These are phyloP conservation scores for Mesocentrotus franciscanus DNA, from an alignment of 53 echinoderm and acorn worm species.

Conservation along the genomic window DNA sequence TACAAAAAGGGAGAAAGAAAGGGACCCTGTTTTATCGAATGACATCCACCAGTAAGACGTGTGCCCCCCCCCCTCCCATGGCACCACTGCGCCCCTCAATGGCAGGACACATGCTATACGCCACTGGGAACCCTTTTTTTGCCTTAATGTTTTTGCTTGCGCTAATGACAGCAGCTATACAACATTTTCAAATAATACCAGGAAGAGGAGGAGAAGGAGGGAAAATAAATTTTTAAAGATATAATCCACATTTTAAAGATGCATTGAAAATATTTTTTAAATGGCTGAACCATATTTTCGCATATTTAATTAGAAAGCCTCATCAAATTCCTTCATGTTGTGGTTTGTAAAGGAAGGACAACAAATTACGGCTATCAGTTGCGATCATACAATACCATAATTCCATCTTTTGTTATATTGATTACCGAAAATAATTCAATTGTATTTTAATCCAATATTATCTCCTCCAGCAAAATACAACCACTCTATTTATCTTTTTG, in stretches of 20 bases:
- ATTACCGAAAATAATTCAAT: slow-evolving; percentile 15
- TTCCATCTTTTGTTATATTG: neutral
- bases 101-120: too few relatives aligned
- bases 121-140: too few relatives aligned
- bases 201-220: neutral
- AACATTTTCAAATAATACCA: neutral
- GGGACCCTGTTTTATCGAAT: too few relatives aligned
- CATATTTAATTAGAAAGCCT: neutral
- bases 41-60: too few relatives aligned
- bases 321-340: neutral
- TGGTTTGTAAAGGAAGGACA: neutral
- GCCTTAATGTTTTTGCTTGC: neutral
- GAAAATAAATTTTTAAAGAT: neutral
- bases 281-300: neutral
- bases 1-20: too few relatives aligned
- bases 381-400: neutral
- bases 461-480: neutral
- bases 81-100: too few relatives aligned
- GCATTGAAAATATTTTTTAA: too few relatives aligned
- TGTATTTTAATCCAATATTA: neutral
- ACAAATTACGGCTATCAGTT: slow-evolving; percentile 20
- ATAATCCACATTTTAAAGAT: neutral
- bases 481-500: neutral
- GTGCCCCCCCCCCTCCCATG: too few relatives aligned
- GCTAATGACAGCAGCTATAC: too few relatives aligned